Evolutionary conservation across 2,888 invertebrate species (phyloP).

Genomic region (Brachynemurus nebulosus): DNA sequence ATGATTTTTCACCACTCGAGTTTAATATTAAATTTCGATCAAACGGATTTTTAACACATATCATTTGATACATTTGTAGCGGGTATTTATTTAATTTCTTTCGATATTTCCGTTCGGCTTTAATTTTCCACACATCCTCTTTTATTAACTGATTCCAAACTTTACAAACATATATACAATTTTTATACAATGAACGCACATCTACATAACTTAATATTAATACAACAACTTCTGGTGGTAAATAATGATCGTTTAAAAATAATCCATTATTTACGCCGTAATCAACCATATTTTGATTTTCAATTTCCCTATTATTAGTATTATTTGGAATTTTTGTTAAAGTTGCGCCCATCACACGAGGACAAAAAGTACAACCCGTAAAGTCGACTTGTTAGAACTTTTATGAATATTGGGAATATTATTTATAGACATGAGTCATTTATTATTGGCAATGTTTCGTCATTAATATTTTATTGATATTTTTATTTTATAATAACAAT

Average conservation of each 20-base stretch:
- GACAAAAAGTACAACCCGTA: too few relatives aligned
- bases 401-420: too few relatives aligned
- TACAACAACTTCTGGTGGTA: neutral
- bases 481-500: too few relatives aligned
- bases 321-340: too few relatives aligned
- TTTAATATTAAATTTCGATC: neutral
- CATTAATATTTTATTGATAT: too few relatives aligned
- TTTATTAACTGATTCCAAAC: neutral
- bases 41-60: neutral
- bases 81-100: neutral
- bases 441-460: too few relatives aligned
- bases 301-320: neutral
- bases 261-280: neutral
- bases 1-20: conserved; percentile 26
- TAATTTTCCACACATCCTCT: neutral
- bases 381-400: too few relatives aligned
- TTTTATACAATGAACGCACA: neutral
- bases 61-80: neutral
- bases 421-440: too few relatives aligned
- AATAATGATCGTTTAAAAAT: neutral
- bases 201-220: neutral
- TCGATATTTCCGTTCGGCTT: too few relatives aligned
- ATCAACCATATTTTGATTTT: neutral
- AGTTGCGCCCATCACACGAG: too few relatives aligned
- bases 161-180: neutral